These are phyloP conservation scores for Urocitellus parryii DNA, from an alignment of 2,113 vertebrate species.

Conservation along the genomic window DNA sequence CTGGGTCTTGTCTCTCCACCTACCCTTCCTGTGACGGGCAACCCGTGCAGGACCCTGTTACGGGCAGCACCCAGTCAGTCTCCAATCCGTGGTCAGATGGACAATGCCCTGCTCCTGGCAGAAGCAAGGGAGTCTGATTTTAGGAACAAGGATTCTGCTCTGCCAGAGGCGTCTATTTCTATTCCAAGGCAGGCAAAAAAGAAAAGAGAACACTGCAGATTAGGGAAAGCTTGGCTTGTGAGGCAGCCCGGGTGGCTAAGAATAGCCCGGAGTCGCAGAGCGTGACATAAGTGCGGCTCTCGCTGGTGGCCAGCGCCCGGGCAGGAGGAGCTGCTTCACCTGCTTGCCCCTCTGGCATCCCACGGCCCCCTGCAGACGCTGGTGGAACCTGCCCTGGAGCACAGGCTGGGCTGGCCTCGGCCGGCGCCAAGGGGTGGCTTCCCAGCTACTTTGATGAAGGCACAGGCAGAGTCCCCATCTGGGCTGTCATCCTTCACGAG, in stretches of 20 bases:
- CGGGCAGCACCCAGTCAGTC: too few species aligned
- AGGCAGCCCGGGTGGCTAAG: neutral
- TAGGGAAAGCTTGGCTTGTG: neutral
- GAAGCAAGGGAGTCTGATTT: neutral
- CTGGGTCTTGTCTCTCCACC: neutral
- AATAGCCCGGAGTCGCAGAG: neutral
- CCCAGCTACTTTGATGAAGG: neutral
- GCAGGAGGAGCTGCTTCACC: neutral
- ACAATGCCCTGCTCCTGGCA: fast-evolving
- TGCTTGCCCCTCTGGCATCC: neutral
- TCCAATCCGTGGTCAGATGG: fast-evolving
- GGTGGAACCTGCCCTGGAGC: too few species aligned
- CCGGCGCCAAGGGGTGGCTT: neutral
- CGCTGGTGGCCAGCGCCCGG: neutral
- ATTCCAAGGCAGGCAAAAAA: neutral
- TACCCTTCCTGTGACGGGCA: too few species aligned
- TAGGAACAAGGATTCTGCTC: neutral
- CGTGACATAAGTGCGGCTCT: fast-evolving
- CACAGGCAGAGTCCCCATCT: neutral
- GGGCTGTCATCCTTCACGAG: neutral
- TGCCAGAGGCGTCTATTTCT: neutral
- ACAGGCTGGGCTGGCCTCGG: too few species aligned
- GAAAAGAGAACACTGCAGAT: neutral
- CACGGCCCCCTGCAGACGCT: too few species aligned
- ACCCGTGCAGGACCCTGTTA: too few species aligned